These are phyloP conservation scores for Vanessa atalanta DNA, from an alignment of 1,140 invertebrate species.

Conservation along the genomic window DNA sequence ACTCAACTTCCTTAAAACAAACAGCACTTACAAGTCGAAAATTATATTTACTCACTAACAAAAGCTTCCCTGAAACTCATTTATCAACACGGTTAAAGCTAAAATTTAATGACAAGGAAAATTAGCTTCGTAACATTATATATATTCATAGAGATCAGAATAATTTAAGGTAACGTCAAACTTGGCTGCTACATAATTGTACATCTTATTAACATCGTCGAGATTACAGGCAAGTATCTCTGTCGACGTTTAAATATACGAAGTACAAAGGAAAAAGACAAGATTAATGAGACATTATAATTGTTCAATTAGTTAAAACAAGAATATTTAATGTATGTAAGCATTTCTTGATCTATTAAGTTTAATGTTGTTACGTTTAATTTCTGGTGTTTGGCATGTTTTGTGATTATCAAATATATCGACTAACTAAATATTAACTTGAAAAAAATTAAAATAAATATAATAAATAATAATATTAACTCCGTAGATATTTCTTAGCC, in stretches of 20 bases:
- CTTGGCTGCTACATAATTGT: constrained; percentile 50
- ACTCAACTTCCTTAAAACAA: neutral
- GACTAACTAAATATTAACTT: no score
- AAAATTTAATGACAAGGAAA: constrained; percentile 55
- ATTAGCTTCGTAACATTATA: constrained; percentile 61
- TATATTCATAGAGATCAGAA: constrained; percentile 63
- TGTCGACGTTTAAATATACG: neutral
- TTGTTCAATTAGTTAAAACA: neutral
- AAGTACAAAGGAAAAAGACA: neutral
- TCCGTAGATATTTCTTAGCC: no score
- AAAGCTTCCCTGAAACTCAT: constrained; percentile 39
- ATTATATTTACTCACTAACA: neutral
- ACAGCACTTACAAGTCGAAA: neutral
- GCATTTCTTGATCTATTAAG: neutral
- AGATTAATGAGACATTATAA: neutral
- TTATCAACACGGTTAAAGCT: constrained; percentile 44
- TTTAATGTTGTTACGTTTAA: no score
- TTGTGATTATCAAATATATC: no score
- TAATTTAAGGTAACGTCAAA: constrained; percentile 60
- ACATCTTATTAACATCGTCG: constrained; percentile 37
- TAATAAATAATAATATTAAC: no score
- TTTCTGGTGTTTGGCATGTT: no score
- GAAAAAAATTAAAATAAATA: no score
- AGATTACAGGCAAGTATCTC: constrained; percentile 21
- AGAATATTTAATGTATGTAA: neutral